These are phyloP conservation scores for Tachycineta bicolor DNA, from an alignment of 2,113 vertebrate species.

Conservation along the genomic window DNA sequence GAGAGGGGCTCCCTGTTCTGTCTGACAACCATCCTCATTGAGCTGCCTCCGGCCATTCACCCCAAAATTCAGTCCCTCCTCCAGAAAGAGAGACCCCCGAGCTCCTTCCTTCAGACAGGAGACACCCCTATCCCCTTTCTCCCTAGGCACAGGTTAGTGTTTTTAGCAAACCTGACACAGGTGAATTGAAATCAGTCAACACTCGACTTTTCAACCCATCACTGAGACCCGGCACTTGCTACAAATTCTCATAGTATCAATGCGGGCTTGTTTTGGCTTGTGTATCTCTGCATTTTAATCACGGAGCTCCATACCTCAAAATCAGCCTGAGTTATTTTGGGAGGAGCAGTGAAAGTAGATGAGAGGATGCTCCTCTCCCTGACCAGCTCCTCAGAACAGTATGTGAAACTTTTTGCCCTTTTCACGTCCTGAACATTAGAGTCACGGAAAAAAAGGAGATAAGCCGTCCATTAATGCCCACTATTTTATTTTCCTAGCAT, in stretches of 20 bases:
- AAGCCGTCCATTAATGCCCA: neutral
- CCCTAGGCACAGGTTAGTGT: neutral
- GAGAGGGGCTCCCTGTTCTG: neutral
- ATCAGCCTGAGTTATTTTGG: neutral
- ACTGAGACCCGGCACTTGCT: neutral
- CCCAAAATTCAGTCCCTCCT: neutral
- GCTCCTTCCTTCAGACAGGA: neutral
- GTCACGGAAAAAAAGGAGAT: conserved; percentile 65
- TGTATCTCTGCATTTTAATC: accelerated
- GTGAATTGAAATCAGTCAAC: neutral
- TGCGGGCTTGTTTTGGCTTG: neutral
- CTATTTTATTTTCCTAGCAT: conserved; percentile 64
- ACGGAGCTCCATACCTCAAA: neutral
- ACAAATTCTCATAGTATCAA: neutral
- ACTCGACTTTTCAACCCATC: accelerated
- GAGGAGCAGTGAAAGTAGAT: neutral
- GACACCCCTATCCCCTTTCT: neutral
- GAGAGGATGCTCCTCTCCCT: neutral
- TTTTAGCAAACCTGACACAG: neutral
- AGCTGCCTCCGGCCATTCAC: neutral
- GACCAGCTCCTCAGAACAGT: conserved; percentile 26
- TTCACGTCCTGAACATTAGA: neutral
- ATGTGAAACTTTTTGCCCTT: conserved; percentile 34
- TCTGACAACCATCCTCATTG: accelerated
- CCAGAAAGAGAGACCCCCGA: accelerated